Conservation (phyloP, 2,888 invertebrate genomes). For the Noctua comes region DNA sequence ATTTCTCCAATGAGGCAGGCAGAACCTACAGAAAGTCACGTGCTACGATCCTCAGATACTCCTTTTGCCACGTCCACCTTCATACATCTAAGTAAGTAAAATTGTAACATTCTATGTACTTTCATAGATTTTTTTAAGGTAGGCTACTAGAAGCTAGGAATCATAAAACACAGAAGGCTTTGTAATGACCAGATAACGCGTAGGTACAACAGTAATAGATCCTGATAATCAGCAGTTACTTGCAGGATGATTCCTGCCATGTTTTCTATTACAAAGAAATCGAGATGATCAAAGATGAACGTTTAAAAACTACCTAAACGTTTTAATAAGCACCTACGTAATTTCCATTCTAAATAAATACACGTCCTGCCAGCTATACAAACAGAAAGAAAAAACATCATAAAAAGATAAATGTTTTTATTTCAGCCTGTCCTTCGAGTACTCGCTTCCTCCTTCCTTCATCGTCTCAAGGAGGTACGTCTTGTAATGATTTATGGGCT, state of each 20-base stretch:
- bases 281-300: neutral
- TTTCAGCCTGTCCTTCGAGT: slow-evolving; percentile 50
- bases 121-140: neutral
- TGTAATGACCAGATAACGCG: neutral
- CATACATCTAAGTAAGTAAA: neutral
- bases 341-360: slow-evolving; percentile 31
- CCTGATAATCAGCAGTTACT: neutral
- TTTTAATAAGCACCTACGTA: neutral
- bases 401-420: slow-evolving; percentile 41
- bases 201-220: neutral
- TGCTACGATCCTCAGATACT: neutral
- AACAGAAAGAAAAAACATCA: slow-evolving; percentile 8
- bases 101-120: neutral
- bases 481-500: slow-evolving; percentile 62
- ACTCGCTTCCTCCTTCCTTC: slow-evolving; percentile 64
- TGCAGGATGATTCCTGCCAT: neutral
- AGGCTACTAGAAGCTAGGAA: neutral
- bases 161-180: neutral
- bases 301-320: neutral
- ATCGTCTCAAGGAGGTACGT: slow-evolving; percentile 44
- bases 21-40: neutral
- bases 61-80: neutral
- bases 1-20: neutral
- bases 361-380: slow-evolving; percentile 22
- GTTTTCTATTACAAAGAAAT: neutral